These are phyloP conservation scores for Onychomys arenicola DNA, from an alignment of 2,797 vertebrate genomes.

Conservation along the genomic window DNA sequence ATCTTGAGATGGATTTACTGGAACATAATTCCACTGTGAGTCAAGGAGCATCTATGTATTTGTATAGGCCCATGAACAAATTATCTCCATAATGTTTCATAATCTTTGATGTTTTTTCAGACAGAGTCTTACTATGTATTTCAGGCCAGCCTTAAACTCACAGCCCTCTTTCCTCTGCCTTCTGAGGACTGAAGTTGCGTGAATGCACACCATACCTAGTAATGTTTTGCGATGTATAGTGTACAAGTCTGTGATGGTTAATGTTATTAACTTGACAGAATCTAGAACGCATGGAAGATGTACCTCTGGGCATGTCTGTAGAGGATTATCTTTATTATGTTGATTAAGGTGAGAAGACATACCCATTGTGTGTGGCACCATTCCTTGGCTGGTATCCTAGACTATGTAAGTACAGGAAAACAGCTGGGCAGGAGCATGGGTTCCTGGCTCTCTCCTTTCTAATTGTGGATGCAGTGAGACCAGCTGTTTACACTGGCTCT, in stretches of 20 bases:
- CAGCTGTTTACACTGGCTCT: not conserved
- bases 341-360: not conserved
- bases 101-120: not conserved
- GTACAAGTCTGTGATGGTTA: not conserved
- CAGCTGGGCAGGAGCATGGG: not conserved
- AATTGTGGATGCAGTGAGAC: not conserved
- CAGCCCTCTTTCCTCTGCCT: not conserved
- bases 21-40: not conserved
- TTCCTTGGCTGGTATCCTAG: not conserved
- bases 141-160: not conserved
- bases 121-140: not conserved
- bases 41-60: not conserved
- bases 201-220: not conserved
- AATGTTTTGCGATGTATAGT: not conserved
- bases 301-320: no score
- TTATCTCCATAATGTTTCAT: not conserved
- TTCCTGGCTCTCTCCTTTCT: not conserved
- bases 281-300: not conserved
- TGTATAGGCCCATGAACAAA: not conserved
- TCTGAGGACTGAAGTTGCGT: not conserved
- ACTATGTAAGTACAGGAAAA: not conserved
- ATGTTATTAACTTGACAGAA: not conserved
- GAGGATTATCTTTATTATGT: not conserved
- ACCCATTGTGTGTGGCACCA: not conserved
- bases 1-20: not conserved